Percentiles rank a stretch among this genome's conserved stretches.
phyloP scores from a whole-genome alignment of 2,888 invertebrate genomes.

The Pocota personata region DNA sequence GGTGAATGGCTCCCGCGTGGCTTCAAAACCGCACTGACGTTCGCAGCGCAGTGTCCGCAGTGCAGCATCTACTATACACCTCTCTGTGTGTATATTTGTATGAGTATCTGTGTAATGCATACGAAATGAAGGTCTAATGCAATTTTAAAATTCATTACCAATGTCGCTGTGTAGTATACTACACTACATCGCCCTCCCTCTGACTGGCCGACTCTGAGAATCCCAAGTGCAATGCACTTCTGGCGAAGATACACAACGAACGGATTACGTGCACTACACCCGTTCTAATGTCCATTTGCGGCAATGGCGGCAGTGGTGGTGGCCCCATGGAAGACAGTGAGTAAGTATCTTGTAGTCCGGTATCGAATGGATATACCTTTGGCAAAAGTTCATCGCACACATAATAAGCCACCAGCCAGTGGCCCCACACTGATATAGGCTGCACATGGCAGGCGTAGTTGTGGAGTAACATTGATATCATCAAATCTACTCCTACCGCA shows the following conservation, averaged over 20 bases:
- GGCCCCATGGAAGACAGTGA: constrained; percentile 46
- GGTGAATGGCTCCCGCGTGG: constrained; percentile 67
- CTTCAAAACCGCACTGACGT: constrained; percentile 31
- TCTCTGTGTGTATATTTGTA: constrained; percentile 1
- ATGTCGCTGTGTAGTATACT: no score
- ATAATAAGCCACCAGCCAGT: constrained; percentile 65
- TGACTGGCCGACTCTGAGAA: constrained; percentile 4
- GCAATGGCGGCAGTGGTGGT: neutral
- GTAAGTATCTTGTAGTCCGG: constrained; percentile 60
- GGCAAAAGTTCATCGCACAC: constrained; percentile 71
- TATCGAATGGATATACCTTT: constrained; percentile 52
- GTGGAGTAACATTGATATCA: constrained; percentile 50
- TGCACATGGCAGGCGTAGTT: constrained; percentile 10
- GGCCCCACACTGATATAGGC: constrained; percentile 26
- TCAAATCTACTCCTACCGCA: constrained; percentile 27
- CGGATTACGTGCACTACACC: constrained; percentile 60
- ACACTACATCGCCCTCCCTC: constrained; percentile 26
- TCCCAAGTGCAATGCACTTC: constrained; percentile 58
- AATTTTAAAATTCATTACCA: constrained; percentile 72
- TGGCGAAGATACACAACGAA: constrained; percentile 34
- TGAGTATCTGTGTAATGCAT: constrained; percentile 63
- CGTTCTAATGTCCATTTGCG: constrained; percentile 69
- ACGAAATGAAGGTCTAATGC: constrained; percentile 71
- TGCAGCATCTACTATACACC: constrained; percentile 17
- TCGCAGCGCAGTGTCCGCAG: constrained; percentile 19